These are phyloP conservation scores for Philypnodon macrostomus DNA, from an alignment of 2,797 vertebrate species.

Conservation along the genomic window DNA sequence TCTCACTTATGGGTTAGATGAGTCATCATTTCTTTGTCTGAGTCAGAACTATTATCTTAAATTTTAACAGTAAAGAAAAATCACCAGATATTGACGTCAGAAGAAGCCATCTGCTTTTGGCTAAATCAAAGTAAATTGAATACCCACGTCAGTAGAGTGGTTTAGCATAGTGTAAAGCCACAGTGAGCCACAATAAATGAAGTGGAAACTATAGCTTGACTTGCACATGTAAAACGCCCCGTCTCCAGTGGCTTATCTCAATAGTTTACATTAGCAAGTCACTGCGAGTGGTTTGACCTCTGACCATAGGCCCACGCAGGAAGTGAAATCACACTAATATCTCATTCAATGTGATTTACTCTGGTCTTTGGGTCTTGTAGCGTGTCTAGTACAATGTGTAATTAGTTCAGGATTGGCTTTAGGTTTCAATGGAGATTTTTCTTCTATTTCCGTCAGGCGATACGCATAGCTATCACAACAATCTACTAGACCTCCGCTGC, in stretches of 20 bases:
- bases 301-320: background rate
- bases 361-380: background rate
- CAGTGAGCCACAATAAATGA: background rate
- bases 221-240: background rate
- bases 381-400: background rate
- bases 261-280: conserved; percentile 4
- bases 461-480: conserved; percentile 14
- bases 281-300: background rate
- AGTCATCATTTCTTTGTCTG: too few species aligned
- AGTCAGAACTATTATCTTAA: too few species aligned
- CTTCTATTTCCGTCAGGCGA: conserved; percentile 5
- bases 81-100: background rate
- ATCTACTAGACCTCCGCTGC: conserved; percentile 17
- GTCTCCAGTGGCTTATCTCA: background rate
- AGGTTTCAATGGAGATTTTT: conserved; percentile 16
- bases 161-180: background rate
- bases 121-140: background rate
- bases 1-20: too few species aligned
- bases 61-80: too few species aligned
- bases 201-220: background rate
- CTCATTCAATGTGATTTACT: background rate
- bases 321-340: background rate
- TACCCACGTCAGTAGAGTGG: background rate
- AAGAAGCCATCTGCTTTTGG: background rate
- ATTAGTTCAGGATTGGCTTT: background rate